Conservation (phyloP, 2,888 invertebrate genomes). For the Lithophane leautieri region DNA sequence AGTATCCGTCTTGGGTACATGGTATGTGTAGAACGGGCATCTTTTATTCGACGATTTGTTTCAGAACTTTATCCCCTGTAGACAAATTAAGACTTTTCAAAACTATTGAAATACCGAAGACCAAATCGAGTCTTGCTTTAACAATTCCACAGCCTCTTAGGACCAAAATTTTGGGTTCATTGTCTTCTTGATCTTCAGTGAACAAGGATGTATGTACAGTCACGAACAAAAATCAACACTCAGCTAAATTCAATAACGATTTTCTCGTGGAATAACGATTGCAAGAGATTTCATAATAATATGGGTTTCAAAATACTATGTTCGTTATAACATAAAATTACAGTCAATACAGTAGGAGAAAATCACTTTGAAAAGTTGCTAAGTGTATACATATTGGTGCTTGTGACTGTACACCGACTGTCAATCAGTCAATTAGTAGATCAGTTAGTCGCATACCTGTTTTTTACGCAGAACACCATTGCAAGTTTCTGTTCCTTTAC, state of each 20-base stretch:
- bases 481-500: neutral
- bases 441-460: neutral
- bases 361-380: no score
- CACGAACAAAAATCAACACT: no score
- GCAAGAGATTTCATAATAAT: no score
- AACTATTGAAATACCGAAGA: neutral
- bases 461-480: neutral
- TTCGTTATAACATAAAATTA: no score
- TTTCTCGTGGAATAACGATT: no score
- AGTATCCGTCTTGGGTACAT: constrained; percentile 79
- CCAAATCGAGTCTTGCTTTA: neutral
- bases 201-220: no score
- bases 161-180: neutral
- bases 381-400: no score
- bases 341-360: no score
- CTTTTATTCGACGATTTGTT: neutral
- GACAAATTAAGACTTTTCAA: neutral
- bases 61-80: neutral
- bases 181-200: neutral
- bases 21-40: constrained; percentile 69
- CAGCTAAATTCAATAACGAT: no score
- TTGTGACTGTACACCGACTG: no score
- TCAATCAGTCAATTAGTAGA: neutral
- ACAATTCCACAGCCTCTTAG: neutral
- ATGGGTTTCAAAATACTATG: no score